Percentiles rank a stretch among this genome's conserved stretches.
phyloP scores from a whole-genome alignment of 37 sponge, comb jelly and placozoan species.

The Geodia barretti region DNA sequence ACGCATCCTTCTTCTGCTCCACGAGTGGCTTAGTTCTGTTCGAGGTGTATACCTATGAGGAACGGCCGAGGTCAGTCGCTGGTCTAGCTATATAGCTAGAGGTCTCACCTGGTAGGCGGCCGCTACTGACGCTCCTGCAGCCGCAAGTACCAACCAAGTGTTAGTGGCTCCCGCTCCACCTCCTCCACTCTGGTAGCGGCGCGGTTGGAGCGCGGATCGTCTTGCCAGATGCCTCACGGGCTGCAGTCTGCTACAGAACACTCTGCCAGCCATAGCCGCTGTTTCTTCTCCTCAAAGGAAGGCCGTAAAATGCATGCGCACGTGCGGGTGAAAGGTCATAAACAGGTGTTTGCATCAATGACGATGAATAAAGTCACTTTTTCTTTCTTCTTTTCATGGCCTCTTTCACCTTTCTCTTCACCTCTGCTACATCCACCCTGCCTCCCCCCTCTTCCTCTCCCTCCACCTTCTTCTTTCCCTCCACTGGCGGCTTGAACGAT shows the following conservation, averaged over 20 bases:
- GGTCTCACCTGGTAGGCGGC: background rate
- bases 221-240: too few species aligned
- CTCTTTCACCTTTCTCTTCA: background rate
- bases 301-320: too few species aligned
- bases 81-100: background rate
- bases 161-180: background rate
- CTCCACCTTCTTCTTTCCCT: background rate
- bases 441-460: background rate
- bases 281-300: too few species aligned
- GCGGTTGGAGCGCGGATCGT: too few species aligned
- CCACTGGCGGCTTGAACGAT: background rate
- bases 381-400: background rate
- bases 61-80: background rate
- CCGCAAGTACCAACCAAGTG: background rate
- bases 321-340: background rate
- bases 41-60: background rate
- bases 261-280: too few species aligned
- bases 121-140: background rate
- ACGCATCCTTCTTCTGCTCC: slow-evolving; percentile 9
- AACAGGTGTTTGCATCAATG: background rate
- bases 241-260: too few species aligned
- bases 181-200: too few species aligned
- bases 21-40: background rate
- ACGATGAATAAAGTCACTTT: background rate
- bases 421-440: background rate